Evolutionary conservation across 2,797 vertebrate genomes (phyloP).

Genomic region (Cyclopterus lumpus): DNA sequence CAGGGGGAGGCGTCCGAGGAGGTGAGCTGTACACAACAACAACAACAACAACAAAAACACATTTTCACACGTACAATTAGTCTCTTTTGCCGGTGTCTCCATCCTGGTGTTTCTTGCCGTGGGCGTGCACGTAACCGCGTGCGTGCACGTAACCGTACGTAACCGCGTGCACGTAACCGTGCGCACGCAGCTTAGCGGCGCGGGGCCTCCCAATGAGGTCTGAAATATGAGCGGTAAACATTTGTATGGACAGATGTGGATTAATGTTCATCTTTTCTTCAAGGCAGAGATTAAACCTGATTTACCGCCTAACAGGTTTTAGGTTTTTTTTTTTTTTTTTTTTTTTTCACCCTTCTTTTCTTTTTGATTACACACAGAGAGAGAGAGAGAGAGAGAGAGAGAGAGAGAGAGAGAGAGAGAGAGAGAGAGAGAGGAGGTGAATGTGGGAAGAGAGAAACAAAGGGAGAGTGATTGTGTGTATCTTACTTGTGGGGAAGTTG

Average conservation of each 20-base stretch:
- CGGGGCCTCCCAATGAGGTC: conserved; percentile 65
- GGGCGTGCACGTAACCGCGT: conserved; percentile 35
- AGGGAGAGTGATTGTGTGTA: conserved; percentile 40
- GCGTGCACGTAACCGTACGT: conserved; percentile 38
- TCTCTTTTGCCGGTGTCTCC: conserved; percentile 15
- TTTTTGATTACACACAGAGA: conserved; percentile 75
- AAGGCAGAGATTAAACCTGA: conserved; percentile 84
- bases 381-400: conserved; percentile 47
- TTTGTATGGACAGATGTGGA: conserved; percentile 88
- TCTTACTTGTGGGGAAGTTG: conserved; percentile 65
- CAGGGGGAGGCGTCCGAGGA: conserved; percentile 19
- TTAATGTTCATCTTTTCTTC: conserved; percentile 87
- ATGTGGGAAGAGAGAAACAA: conserved; percentile 56
- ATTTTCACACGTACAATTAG: conserved; percentile 21
- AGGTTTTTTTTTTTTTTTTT: conserved; percentile 41
- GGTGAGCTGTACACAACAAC: conserved; percentile 14
- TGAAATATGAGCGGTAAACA: conserved; percentile 84
- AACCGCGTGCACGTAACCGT: conserved; percentile 23
- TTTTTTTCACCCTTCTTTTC: neutral
- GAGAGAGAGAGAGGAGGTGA: conserved; percentile 11
- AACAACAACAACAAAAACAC: conserved; percentile 19
- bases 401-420: neutral
- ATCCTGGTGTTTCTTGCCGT: conserved; percentile 14
- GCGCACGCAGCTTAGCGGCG: conserved; percentile 61
- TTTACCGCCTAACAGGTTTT: conserved; percentile 84